A percentile compares a stretch with the other conserved stretches of the same genome.
These are phyloP conservation scores for Bombus polaris DNA, from an alignment of 1,140 invertebrate genomes.

Conservation along the genomic window DNA sequence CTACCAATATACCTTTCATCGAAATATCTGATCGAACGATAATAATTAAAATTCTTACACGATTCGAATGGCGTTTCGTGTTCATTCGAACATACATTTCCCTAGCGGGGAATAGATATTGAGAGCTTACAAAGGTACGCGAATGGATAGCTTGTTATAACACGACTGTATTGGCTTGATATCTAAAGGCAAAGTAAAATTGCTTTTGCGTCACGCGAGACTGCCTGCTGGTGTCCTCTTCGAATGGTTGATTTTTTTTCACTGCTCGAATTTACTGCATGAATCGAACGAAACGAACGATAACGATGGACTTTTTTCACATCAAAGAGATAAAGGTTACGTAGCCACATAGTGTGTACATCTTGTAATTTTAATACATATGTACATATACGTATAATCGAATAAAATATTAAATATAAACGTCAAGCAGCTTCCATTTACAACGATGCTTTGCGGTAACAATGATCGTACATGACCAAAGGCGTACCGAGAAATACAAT, in stretches of 20 bases:
- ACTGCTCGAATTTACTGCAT: no score
- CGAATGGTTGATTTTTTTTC: neutral
- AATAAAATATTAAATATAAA: no score
- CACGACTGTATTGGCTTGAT: conserved; percentile 18
- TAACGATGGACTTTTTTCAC: conserved; percentile 22
- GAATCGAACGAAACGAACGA: neutral
- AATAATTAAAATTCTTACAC: conserved; percentile 21
- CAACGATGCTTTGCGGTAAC: no score
- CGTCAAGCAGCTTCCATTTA: no score
- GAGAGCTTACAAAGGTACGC: conserved; percentile 11
- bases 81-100: neutral
- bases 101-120: neutral
- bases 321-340: neutral
- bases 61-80: neutral
- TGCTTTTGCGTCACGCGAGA: conserved; percentile 47
- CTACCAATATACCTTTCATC: neutral
- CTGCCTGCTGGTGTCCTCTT: conserved; percentile 28
- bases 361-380: neutral
- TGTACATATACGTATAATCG: no score
- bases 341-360: neutral
- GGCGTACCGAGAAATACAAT: no score
- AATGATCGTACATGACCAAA: no score
- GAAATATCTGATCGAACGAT: no score
- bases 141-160: neutral
- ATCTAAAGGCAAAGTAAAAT: conserved; percentile 13